Evolutionary conservation across 2,888 invertebrate genomes (phyloP).

Genomic region (Ichneumoninae sp.): DNA sequence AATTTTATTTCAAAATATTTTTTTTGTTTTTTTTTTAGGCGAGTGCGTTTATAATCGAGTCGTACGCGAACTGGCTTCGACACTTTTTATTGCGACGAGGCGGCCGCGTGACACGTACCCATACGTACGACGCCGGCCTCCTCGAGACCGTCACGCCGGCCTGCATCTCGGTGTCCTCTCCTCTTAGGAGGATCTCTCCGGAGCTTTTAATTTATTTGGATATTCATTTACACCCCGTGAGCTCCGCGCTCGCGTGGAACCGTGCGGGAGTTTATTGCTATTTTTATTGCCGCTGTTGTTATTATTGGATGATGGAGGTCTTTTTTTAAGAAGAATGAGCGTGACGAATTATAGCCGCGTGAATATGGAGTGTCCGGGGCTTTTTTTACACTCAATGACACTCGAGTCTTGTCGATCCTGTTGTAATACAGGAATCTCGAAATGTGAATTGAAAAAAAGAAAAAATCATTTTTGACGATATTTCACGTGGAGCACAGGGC

Average conservation of each 20-base stretch:
- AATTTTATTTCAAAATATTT: constrained; percentile 8
- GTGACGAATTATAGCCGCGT: no score
- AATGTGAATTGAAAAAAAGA: no score
- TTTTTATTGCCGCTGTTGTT: constrained; percentile 27
- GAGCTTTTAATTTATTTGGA: constrained; percentile 63
- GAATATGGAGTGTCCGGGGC: no score
- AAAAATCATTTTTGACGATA: no score
- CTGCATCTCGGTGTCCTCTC: constrained; percentile 16
- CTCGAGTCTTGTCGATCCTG: no score
- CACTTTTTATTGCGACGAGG: constrained; percentile 65
- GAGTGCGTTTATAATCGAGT: constrained; percentile 65
- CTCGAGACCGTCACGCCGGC: constrained; percentile 5
- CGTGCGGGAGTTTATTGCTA: constrained; percentile 44
- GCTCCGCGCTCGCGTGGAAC: constrained; percentile 39
- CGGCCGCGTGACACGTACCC: constrained; percentile 57
- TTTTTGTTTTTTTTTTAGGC: constrained; percentile 30
- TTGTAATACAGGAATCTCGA: no score
- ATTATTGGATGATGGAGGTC: constrained; percentile 7
- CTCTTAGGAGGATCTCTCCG: constrained; percentile 13
- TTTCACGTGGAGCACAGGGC: no score
- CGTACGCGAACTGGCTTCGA: constrained; percentile 66
- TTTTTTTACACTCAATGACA: no score
- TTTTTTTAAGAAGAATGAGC: constrained; percentile 13
- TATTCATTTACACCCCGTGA: constrained; percentile 66
- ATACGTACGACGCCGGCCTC: constrained; percentile 26